These are phyloP conservation scores for Hypocryptadius cinnamomeus DNA, from an alignment of 2,113 vertebrate genomes.

Conservation along the genomic window DNA sequence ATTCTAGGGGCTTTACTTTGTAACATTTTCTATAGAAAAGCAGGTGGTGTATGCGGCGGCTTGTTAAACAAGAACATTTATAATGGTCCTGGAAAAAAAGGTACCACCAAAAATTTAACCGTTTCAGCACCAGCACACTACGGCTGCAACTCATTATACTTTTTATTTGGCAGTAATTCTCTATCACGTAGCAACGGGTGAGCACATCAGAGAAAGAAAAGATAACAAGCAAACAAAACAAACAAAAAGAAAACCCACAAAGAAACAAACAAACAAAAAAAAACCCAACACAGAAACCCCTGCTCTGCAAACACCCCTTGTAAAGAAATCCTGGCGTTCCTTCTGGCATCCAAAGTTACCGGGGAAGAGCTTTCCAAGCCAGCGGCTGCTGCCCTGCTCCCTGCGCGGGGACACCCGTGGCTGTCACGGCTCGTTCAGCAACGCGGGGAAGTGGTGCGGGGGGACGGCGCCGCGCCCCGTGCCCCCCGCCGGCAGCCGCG, in stretches of 20 bases:
- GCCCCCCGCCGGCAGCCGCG: not conserved
- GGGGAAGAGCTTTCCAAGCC: not conserved
- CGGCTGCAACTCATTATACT: not conserved
- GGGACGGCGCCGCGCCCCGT: not conserved
- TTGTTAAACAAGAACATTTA: constrained; percentile 17
- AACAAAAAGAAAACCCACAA: not conserved
- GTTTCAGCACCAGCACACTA: not conserved
- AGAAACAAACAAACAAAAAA: not conserved
- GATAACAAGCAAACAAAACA: not conserved
- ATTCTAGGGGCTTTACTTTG: constrained; percentile 9
- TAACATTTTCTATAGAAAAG: not conserved
- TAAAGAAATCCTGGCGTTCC: not conserved
- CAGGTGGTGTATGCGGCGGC: not conserved
- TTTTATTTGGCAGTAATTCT: not conserved
- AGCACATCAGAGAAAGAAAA: not conserved
- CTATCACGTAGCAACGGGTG: not conserved
- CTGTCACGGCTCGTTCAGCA: not conserved
- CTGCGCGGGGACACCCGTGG: not conserved
- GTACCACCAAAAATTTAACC: not conserved
- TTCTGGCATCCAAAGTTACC: not conserved
- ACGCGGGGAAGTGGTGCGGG: not conserved
- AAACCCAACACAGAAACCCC: not conserved
- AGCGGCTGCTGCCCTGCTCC: not conserved
- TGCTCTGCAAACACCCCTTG: not conserved
- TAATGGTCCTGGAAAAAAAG: not conserved